These are phyloP conservation scores for Ommatoiulus sabulosus DNA, from an alignment of 2,888 invertebrate genomes.

Conservation along the genomic window DNA sequence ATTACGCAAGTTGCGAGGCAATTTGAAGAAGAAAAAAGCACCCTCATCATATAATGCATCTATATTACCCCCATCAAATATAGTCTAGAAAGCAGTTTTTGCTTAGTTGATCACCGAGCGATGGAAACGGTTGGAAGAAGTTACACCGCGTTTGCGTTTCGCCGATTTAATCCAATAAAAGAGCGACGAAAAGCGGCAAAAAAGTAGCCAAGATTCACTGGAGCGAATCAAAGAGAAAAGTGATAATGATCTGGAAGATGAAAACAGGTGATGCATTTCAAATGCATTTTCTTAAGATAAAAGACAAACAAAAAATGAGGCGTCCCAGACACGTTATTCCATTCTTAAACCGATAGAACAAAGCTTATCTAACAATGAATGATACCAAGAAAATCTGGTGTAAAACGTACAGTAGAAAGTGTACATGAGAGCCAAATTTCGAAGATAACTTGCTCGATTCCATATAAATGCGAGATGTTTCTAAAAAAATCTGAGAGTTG, in stretches of 20 bases:
- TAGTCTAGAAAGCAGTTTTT: background rate
- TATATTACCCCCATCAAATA: constrained; percentile 34
- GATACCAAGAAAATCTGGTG: background rate
- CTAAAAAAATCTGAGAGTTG: no score
- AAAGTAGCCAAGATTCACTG: constrained; percentile 7
- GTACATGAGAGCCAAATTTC: background rate
- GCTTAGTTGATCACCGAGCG: background rate
- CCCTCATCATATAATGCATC: background rate
- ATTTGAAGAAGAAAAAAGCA: background rate
- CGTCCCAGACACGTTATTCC: background rate
- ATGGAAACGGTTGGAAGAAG: background rate
- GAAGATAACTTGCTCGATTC: background rate
- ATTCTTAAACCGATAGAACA: background rate
- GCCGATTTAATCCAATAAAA: constrained; percentile 27
- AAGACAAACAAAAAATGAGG: background rate
- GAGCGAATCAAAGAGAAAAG: constrained; percentile 34
- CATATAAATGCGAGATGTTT: no score
- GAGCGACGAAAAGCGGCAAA: background rate
- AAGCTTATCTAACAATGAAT: background rate
- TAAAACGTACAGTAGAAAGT: background rate
- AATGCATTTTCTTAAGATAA: background rate
- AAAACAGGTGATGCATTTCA: constrained; percentile 34
- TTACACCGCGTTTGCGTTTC: background rate
- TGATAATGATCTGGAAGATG: constrained; percentile 34
- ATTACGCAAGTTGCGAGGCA: background rate